A percentile compares a stretch with the other conserved stretches of the same genome.
Evolutionary conservation across 2,113 vertebrate genomes (phyloP).

Genomic region (Corydoras maculifer): DNA sequence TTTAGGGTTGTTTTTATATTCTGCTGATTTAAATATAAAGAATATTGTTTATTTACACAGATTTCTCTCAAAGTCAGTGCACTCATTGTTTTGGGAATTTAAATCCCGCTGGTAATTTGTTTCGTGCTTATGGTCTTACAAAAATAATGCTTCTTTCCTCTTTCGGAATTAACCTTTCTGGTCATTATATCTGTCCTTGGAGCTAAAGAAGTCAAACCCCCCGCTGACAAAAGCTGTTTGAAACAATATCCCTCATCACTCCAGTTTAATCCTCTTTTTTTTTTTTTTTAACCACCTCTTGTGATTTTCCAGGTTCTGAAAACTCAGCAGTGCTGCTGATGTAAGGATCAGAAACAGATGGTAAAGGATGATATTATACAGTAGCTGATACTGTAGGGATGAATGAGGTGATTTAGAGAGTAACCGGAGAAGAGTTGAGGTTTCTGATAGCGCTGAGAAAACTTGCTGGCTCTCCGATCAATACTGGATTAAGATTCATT

Average conservation of each 20-base stretch:
- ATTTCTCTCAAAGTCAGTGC: too few relatives aligned
- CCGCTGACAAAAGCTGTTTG: constrained; percentile 16
- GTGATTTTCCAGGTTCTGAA: constrained; percentile 9
- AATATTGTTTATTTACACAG: too few relatives aligned
- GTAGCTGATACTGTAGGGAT: constrained; percentile 25
- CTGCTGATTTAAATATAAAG: too few relatives aligned
- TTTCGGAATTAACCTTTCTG: constrained; percentile 35
- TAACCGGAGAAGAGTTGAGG: not conserved
- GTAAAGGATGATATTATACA: constrained; percentile 10
- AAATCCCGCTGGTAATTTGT: constrained; percentile 48
- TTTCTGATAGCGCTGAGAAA: constrained; percentile 19
- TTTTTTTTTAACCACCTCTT: not conserved
- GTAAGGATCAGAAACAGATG: constrained; percentile 25
- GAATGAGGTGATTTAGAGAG: constrained; percentile 13
- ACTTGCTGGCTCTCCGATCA: too few relatives aligned
- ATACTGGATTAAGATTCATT: too few relatives aligned
- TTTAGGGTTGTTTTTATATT: too few relatives aligned
- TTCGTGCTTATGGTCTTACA: constrained; percentile 47
- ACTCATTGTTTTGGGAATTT: constrained; percentile 19
- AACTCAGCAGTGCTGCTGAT: not conserved
- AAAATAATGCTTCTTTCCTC: constrained; percentile 45
- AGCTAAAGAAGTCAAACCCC: constrained; percentile 29
- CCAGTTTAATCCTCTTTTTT: constrained; percentile 13
- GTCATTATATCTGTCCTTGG: constrained; percentile 44
- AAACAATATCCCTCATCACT: constrained; percentile 22